Evolutionary conservation across 2,113 vertebrate species (phyloP), one percentile per base, ranked within the genome.

Genomic region (Vimba vimba): DNA sequence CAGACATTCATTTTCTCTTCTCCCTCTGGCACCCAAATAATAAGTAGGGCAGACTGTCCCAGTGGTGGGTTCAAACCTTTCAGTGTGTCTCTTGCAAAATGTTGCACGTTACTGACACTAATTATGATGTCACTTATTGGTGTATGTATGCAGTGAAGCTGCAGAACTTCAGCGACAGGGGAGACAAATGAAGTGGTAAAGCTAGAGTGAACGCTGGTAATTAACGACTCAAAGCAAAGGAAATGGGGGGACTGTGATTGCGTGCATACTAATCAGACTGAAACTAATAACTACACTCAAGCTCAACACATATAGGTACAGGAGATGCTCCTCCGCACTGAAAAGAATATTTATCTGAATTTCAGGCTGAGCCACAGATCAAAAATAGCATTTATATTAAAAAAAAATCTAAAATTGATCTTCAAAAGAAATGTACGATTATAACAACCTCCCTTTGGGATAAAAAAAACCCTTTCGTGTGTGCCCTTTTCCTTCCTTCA

Each of bases 141-240:
- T 86, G 88, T 82, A 82, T 87, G 76, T 64, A 83, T 52, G 55
- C 77, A 79, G 50, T 47, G 88, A 89, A 88, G 85, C 88, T 83
- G 77, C 85, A 82, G 89, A 91, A 87, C 86, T 25, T 73, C 39
- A 74, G 82, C 83, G 87, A 66, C 82, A 92, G 80, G 85, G 62
- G 85, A 92, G 89, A 91, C 85, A 85, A 91, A 93, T 92, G 85
- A 89, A 85, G 89, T 59, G 77, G 84, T 88, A 91, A 90, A 91
- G 87, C 89, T 90, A 89, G 91, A 89, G 88, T 89, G 90, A 90
- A 89, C 83, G 86, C 86, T 82, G 88, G 88, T 94, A 93, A 94
- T 94, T 94, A 94, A 93, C 87, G 84, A 77, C 83, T 90, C 78
- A 6, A 66, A 85, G 91, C 39, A 59, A 74, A 85, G 55, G 68